Evolutionary conservation across 2,797 vertebrate genomes (phyloP).

Genomic region (Fringilla coelebs): DNA sequence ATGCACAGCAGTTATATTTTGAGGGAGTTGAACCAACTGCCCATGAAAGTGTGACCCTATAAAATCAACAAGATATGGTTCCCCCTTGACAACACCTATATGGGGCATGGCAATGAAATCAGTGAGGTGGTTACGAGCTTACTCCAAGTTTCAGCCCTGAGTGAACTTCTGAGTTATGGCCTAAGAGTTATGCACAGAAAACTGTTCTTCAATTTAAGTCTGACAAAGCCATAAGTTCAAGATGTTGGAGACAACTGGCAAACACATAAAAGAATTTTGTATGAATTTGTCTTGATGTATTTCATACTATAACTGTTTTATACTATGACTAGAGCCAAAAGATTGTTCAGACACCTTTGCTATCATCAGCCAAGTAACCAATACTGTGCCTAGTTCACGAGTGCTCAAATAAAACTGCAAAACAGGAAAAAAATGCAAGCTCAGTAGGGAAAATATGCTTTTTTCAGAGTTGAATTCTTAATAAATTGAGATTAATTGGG

Average conservation of each 20-base stretch:
- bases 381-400: neutral
- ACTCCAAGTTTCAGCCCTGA: neutral
- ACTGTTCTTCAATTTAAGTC: neutral
- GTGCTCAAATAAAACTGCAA: neutral
- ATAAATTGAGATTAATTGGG: constrained; percentile 34
- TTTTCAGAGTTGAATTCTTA: neutral
- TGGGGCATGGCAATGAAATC: neutral
- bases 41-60: neutral
- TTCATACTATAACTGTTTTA: neutral
- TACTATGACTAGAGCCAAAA: neutral
- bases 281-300: neutral
- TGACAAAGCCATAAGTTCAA: neutral
- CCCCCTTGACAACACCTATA: neutral
- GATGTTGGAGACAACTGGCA: neutral
- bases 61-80: neutral
- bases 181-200: neutral
- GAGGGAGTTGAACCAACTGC: neutral
- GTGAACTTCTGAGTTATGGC: neutral
- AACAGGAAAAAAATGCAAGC: neutral
- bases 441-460: neutral
- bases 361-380: neutral
- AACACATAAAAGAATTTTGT: neutral
- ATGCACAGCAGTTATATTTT: neutral
- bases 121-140: neutral
- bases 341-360: neutral